Conservation (phyloP, 2,797 vertebrate species). For the Trichosurus vulpecula region DNA sequence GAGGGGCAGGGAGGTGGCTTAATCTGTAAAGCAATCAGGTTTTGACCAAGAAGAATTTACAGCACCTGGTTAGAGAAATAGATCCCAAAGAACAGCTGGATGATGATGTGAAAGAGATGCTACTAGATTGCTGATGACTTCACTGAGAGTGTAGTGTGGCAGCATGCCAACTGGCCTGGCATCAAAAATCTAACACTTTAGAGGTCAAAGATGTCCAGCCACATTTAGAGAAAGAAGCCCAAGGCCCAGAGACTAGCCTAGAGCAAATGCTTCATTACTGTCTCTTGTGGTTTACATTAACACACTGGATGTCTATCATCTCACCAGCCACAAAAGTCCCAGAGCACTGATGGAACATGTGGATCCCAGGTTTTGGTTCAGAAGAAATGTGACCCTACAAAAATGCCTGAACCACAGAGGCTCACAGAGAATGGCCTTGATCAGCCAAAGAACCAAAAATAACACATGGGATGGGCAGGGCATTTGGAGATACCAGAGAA, state of each 20-base stretch:
- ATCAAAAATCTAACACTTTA: constrained; percentile 97
- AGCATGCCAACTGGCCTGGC: constrained; percentile 95
- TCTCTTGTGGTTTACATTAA: neutral
- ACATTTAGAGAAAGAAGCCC: constrained; percentile 85
- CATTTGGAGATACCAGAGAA: constrained; percentile 78
- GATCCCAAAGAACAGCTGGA: constrained; percentile 98
- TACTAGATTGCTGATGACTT: constrained; percentile 98
- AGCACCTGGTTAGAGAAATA: constrained; percentile 97
- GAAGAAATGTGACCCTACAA: constrained; percentile 99
- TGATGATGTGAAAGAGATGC: constrained; percentile 99
- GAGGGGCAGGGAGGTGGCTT: constrained; percentile 89
- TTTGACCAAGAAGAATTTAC: constrained; percentile 97
- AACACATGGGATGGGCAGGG: constrained; percentile 79
- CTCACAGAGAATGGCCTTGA: constrained; percentile 99
- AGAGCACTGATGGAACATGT: constrained; percentile 99
- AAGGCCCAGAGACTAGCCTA: neutral
- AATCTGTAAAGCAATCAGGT: constrained; percentile 98
- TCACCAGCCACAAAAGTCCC: no score
- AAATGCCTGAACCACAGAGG: constrained; percentile 99
- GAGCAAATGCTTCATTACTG: neutral
- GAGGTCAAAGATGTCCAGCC: constrained; percentile 98
- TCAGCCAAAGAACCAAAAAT: constrained; percentile 99
- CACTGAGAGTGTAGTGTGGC: constrained; percentile 97
- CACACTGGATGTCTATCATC: neutral
- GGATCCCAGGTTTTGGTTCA: constrained; percentile 99